A percentile compares a stretch with the other conserved stretches of the same genome.
These are phyloP conservation scores for Bombus sylvicola DNA, from an alignment of 1,140 invertebrate species.

Conservation along the genomic window DNA sequence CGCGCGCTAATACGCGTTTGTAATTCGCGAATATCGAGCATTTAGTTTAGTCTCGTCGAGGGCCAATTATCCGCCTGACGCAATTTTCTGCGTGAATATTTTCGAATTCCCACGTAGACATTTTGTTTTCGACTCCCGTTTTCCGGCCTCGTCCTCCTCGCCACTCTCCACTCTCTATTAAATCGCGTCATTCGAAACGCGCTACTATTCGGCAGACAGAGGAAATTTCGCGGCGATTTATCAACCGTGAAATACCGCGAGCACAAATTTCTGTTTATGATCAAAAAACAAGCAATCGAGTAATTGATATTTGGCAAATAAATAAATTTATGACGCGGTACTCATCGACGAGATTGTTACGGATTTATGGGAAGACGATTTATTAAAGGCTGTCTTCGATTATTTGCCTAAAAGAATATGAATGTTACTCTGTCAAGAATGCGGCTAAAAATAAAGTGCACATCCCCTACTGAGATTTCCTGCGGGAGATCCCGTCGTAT, in stretches of 20 bases:
- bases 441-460: background rate
- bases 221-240: constrained; percentile 42
- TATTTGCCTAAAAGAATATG: background rate
- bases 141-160: background rate
- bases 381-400: constrained; percentile 23
- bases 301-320: constrained; percentile 18
- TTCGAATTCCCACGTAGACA: background rate
- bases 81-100: constrained; percentile 42
- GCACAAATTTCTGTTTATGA: constrained; percentile 28
- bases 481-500: background rate
- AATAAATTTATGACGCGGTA: background rate
- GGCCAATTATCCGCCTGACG: constrained; percentile 22
- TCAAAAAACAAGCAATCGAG: background rate
- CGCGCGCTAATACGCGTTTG: constrained; percentile 1
- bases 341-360: background rate
- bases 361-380: constrained; percentile 17
- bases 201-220: background rate
- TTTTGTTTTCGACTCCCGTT: background rate
- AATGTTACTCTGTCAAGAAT: background rate
- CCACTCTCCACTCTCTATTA: background rate
- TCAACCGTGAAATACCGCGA: constrained; percentile 25
- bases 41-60: constrained; percentile 8
- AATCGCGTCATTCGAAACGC: background rate
- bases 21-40: constrained; percentile 21
- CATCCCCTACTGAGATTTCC: background rate